Base-by-base conservation (phyloP, 2,797 vertebrate genomes). In the Otolemur crassicaudatus region DNA sequence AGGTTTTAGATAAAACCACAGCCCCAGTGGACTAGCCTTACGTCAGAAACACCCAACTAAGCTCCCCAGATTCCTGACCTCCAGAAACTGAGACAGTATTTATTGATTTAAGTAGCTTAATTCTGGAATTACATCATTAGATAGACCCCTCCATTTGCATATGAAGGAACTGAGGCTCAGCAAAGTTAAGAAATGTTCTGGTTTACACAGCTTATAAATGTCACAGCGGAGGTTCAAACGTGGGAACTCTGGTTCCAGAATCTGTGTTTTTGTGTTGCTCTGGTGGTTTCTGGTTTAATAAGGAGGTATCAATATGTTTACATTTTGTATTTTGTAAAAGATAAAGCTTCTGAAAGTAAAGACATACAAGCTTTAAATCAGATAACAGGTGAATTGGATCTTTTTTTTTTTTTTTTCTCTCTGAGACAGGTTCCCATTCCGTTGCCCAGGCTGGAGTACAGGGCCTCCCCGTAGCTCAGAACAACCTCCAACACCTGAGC, bases 211-310 rank as follows among this genome's bases (percentile, higher is more conserved):
- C 34, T 69, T 72, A 1, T 60, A 86, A 65, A 22, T 25, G 19
- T 40, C 75, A 73, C n/a, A 89, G n/a, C 73, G 1, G 8, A n/a
- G 29, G 85, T 81, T 81, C 58, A 88, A 85, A 69, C 14, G 10
- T 65, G 56, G n/a, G 43, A 92, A 73, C 20, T 65, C 43, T 60
- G n/a, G 58, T 53, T 82, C 56, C 25, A 79, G 34, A 89, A 91
- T 93, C n/a, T 29, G 7, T 77, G 37, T 37, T 89, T 75, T 70
- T 58, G 7, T 83, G 49, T 89, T 58, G 49, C 49, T 89, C 82
- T 43, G 82, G 49, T 83, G 60, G 67, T 87, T 90, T 92, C 79
- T 53, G 27, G 73, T 87, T 91, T 76, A 89, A 72, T 84, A 88
- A 63, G 58, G 46, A 87, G 13, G 37, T 91, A 34, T 83, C 61